Conservation (phyloP, 2,888 invertebrate species). For the Calliopum simillimum region DNA sequence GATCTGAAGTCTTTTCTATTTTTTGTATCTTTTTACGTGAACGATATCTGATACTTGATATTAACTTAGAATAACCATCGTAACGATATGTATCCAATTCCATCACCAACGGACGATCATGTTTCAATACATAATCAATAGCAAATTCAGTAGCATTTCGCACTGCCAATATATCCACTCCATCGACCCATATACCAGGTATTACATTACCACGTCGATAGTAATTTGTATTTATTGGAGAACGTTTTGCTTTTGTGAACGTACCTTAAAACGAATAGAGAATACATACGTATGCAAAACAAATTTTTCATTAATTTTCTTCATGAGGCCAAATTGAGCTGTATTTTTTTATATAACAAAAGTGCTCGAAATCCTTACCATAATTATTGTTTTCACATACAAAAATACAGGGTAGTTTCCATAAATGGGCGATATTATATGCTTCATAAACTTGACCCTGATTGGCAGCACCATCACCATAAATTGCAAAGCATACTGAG, state of each 20-base stretch:
- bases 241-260: constrained; percentile 79
- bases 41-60: constrained; percentile 95
- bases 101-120: constrained; percentile 82
- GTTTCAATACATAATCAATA: constrained; percentile 70
- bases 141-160: constrained; percentile 86
- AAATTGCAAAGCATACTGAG: constrained; percentile 88
- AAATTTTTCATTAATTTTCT: no score
- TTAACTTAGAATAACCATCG: constrained; percentile 98
- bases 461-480: constrained; percentile 94
- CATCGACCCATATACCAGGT: constrained; percentile 87
- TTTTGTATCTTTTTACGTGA: constrained; percentile 95
- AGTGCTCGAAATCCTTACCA: no score
- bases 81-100: constrained; percentile 96
- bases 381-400: constrained; percentile 99
- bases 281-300: no score
- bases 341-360: no score
- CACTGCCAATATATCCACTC: constrained; percentile 84
- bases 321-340: no score
- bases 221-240: constrained; percentile 79
- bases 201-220: constrained; percentile 84
- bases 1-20: constrained; percentile 73
- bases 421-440: constrained; percentile 95
- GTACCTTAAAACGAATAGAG: constrained; percentile 69
- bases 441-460: constrained; percentile 94
- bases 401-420: constrained; percentile 93